A percentile compares a stretch with the other conserved stretches of the same genome.
Evolutionary conservation across 2,113 vertebrate genomes (phyloP).

Genomic region (Pontoporia blainvillei): DNA sequence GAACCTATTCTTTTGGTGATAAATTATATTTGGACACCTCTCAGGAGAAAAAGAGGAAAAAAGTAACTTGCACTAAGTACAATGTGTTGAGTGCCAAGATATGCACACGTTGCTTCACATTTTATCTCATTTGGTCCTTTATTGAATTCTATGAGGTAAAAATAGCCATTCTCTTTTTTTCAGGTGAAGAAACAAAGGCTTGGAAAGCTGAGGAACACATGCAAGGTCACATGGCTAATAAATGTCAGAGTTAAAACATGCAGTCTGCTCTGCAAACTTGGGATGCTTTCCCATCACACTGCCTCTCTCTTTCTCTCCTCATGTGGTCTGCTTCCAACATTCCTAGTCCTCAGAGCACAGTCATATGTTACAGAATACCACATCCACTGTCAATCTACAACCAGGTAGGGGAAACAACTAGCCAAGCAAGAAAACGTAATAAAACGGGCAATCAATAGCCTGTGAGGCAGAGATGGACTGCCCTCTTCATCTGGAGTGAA

Average conservation of each 20-base stretch:
- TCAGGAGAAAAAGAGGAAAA: not conserved
- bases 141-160: not conserved
- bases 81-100: not conserved
- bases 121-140: not conserved
- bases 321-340: accelerated
- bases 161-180: not conserved
- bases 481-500: not conserved
- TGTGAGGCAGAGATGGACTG: not conserved
- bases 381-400: not conserved
- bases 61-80: not conserved
- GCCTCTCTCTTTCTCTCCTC: not conserved
- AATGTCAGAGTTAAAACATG: not conserved
- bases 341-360: not conserved
- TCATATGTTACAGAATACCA: not conserved
- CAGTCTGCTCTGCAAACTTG: too few species aligned
- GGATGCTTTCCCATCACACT: not conserved
- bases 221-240: not conserved
- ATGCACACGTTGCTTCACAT: not conserved
- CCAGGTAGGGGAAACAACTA: not conserved
- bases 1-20: not conserved
- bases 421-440: not conserved
- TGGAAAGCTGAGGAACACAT: not conserved
- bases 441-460: not conserved
- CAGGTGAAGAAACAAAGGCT: not conserved
- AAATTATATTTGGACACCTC: not conserved